phyloP scores from a whole-genome alignment of 2,888 invertebrate genomes.

The Pachycephus smyrnensis region DNA sequence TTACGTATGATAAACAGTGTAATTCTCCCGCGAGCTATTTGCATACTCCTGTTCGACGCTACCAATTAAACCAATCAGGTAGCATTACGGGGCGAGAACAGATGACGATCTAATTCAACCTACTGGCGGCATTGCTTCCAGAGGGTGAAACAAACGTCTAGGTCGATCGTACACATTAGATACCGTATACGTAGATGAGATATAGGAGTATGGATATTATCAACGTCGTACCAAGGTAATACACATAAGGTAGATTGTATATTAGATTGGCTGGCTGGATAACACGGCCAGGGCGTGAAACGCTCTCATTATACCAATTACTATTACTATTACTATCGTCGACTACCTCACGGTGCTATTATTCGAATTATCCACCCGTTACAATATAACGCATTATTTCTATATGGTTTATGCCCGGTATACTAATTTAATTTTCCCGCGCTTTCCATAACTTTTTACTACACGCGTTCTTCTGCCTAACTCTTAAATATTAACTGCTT shows the following conservation, averaged over 20 bases:
- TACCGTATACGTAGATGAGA: neutral
- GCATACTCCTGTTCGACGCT: neutral
- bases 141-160: constrained; percentile 12
- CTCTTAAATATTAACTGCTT: no score
- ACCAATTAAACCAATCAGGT: constrained; percentile 52
- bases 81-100: constrained; percentile 48
- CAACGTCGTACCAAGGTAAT: neutral
- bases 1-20: neutral
- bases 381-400: constrained; percentile 3
- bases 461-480: neutral
- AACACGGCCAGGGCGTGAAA: constrained; percentile 55
- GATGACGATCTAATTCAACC: constrained; percentile 52
- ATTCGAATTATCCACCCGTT: constrained; percentile 23
- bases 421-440: constrained; percentile 1
- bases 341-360: constrained; percentile 17
- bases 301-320: constrained; percentile 57
- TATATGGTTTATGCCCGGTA: neutral
- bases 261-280: constrained; percentile 51
- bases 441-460: neutral
- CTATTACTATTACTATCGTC: constrained; percentile 39
- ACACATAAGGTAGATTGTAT: constrained; percentile 19
- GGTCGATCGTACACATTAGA: constrained; percentile 7
- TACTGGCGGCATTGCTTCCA: constrained; percentile 34
- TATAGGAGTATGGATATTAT: neutral
- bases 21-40: constrained; percentile 5